Evolutionary conservation across 2,888 invertebrate genomes (phyloP).

Genomic region (Cheilosia scutellata): DNA sequence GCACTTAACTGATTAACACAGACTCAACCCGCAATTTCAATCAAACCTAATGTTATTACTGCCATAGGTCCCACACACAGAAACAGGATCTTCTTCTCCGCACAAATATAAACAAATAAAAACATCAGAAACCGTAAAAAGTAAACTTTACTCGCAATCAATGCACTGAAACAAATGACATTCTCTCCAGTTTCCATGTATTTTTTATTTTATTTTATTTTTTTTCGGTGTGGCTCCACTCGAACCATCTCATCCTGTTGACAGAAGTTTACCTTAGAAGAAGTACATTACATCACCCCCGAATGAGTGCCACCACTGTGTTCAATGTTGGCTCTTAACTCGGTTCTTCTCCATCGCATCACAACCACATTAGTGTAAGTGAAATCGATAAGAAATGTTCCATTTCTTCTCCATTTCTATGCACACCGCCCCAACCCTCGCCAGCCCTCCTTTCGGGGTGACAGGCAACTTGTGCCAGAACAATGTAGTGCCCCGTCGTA

Average conservation of each 20-base stretch:
- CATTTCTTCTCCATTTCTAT: constrained; percentile 1
- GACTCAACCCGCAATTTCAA: constrained; percentile 43
- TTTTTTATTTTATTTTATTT: not conserved
- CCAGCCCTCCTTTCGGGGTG: constrained; percentile 9
- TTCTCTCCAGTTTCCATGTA: not conserved
- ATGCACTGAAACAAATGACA: constrained; percentile 71
- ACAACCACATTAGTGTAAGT: constrained; percentile 69
- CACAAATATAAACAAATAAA: constrained; percentile 60
- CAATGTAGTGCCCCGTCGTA: constrained; percentile 48
- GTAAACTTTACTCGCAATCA: constrained; percentile 58
- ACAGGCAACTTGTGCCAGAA: constrained; percentile 60
- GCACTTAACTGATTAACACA: constrained; percentile 73
- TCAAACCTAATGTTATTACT: constrained; percentile 54
- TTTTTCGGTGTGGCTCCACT: not conserved
- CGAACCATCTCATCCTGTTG: not conserved
- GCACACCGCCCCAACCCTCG: not conserved
- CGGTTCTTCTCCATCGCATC: constrained; percentile 43
- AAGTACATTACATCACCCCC: constrained; percentile 5
- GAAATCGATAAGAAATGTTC: constrained; percentile 69
- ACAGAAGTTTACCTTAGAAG: constrained; percentile 30
- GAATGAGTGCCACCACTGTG: constrained; percentile 5
- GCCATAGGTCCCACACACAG: not conserved
- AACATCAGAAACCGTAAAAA: constrained; percentile 61
- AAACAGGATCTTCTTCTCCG: not conserved
- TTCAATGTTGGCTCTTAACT: constrained; percentile 56